These are phyloP conservation scores for Spialia ferax DNA, from an alignment of 2,888 invertebrate genomes.

Conservation along the genomic window DNA sequence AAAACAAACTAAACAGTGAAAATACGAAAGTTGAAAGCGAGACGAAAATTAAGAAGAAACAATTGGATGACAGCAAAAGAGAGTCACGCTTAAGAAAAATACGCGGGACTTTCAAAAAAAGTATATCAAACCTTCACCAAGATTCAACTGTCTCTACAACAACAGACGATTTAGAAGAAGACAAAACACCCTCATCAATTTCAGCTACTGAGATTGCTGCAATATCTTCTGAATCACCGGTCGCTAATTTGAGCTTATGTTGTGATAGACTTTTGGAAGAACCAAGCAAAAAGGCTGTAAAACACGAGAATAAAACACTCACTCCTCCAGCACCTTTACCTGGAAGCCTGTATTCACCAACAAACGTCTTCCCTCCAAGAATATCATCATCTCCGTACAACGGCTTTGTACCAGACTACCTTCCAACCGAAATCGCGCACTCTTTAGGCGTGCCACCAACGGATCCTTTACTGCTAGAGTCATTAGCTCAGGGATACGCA, in stretches of 20 bases:
- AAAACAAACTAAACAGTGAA: slow-evolving; percentile 43
- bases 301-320: slow-evolving; percentile 49
- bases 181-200: slow-evolving; percentile 46
- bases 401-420: slow-evolving; percentile 68
- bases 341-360: slow-evolving; percentile 42
- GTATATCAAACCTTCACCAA: slow-evolving; percentile 71
- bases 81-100: slow-evolving; percentile 79
- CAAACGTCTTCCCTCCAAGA: slow-evolving; percentile 30
- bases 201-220: slow-evolving; percentile 19
- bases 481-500: slow-evolving; percentile 84
- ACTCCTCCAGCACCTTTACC: slow-evolving; percentile 43
- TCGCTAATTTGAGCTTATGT: slow-evolving; percentile 70
- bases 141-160: slow-evolving; percentile 87
- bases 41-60: slow-evolving; percentile 56
- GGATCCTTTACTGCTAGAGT: slow-evolving; percentile 80
- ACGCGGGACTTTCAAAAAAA: slow-evolving; percentile 73
- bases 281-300: slow-evolving; percentile 49
- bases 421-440: slow-evolving; percentile 78
- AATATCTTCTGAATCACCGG: slow-evolving; percentile 62
- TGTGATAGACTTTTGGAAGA: slow-evolving; percentile 73
- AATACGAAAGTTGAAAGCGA: slow-evolving; percentile 53
- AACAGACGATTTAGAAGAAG: slow-evolving; percentile 68
- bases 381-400: slow-evolving; percentile 54
- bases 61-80: slow-evolving; percentile 64
- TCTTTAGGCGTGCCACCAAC: slow-evolving; percentile 78